A percentile compares a stretch with the other conserved stretches of the same genome.
Evolutionary conservation across 2,797 vertebrate species (phyloP).

Genomic region (Artibeus jamaicensis): DNA sequence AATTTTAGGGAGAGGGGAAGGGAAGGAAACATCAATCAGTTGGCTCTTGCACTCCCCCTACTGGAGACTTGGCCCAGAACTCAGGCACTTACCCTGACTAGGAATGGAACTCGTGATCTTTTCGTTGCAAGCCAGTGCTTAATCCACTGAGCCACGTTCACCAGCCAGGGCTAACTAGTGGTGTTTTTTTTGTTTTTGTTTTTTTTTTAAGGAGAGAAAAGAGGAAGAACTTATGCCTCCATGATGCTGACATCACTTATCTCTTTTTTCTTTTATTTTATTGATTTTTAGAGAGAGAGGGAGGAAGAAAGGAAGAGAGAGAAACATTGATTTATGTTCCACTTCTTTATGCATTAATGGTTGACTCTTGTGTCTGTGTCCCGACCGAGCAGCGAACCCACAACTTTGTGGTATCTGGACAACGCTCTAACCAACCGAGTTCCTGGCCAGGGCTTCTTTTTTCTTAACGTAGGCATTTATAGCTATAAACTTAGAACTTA

Average conservation of each 20-base stretch:
- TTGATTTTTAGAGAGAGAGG: background rate
- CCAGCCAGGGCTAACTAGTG: background rate
- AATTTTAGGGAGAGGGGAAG: background rate
- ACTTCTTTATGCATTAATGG: background rate
- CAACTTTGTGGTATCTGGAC: background rate
- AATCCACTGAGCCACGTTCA: background rate
- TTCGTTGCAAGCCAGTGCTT: background rate
- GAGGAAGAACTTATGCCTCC: no score
- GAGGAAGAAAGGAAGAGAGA: background rate
- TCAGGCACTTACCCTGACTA: background rate
- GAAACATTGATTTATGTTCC: background rate
- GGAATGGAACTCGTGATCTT: background rate
- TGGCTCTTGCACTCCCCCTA: background rate
- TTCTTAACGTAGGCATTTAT: background rate
- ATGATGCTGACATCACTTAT: background rate
- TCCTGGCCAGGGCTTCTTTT: background rate
- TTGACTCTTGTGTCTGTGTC: background rate
- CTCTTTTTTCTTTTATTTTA: background rate
- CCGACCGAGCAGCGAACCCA: background rate
- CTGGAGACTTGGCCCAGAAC: background rate
- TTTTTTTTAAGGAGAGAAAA: background rate
- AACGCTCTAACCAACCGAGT: background rate
- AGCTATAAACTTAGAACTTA: background rate
- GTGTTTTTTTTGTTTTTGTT: no score
- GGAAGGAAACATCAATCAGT: background rate